Percentiles rank a stretch among this genome's conserved stretches.
Evolutionary conservation across 2,888 invertebrate species (phyloP).

Genomic region (Halictus ligatus): DNA sequence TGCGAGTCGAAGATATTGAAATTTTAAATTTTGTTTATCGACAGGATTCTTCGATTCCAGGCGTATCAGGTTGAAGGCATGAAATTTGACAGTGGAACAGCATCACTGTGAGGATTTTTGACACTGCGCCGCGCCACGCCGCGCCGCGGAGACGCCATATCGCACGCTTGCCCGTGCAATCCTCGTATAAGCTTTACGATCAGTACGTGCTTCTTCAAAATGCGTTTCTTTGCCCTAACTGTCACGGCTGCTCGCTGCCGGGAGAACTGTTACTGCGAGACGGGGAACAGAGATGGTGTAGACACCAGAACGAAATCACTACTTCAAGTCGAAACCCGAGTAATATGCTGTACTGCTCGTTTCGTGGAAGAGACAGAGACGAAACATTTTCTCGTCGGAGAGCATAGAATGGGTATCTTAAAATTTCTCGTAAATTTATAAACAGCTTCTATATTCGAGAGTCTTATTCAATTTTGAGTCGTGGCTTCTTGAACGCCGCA

Average conservation of each 20-base stretch:
- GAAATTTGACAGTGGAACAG: constrained; percentile 40
- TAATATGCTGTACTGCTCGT: constrained; percentile 25
- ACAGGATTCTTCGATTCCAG: not conserved
- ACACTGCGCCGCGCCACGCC: not conserved
- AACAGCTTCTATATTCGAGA: not conserved
- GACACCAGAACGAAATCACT: constrained; percentile 49
- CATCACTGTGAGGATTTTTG: constrained; percentile 35
- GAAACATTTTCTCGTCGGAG: not conserved
- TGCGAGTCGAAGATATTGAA: not conserved
- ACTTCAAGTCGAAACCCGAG: constrained; percentile 44
- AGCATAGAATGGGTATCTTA: not conserved
- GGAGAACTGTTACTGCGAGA: constrained; percentile 47
- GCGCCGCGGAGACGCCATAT: constrained; percentile 26
- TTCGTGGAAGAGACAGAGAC: not conserved
- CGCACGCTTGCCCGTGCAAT: constrained; percentile 32
- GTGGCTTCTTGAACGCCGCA: not conserved
- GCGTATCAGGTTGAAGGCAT: not conserved
- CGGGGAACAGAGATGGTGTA: constrained; percentile 21
- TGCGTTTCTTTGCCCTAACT: constrained; percentile 48
- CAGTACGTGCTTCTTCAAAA: constrained; percentile 56
- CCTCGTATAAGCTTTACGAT: constrained; percentile 64
- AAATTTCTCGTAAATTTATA: not conserved
- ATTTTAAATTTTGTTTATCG: not conserved
- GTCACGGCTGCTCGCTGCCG: constrained; percentile 26
- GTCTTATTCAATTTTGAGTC: not conserved